These are phyloP conservation scores for Diloba caeruleocephala DNA, from an alignment of 2,888 invertebrate species.

Conservation along the genomic window DNA sequence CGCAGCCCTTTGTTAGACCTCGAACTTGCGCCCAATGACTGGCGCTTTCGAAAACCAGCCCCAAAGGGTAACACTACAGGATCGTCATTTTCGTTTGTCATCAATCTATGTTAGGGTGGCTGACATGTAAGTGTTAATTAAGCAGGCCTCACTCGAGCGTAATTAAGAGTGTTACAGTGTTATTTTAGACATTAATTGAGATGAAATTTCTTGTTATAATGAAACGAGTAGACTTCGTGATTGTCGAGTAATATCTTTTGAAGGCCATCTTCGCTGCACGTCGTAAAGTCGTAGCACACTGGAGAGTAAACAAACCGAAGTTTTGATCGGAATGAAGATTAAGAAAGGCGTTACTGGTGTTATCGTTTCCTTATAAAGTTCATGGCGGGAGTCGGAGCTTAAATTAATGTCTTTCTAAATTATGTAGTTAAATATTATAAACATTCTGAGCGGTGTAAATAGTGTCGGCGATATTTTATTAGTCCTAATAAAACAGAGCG, in stretches of 20 bases:
- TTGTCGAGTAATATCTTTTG: conserved; percentile 77
- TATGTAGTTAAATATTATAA: conserved; percentile 48
- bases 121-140: conserved; percentile 89
- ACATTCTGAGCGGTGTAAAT: conserved; percentile 43
- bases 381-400: conserved; percentile 64
- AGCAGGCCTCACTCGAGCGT: conserved; percentile 87
- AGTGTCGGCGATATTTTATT: conserved; percentile 58
- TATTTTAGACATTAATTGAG: conserved; percentile 89
- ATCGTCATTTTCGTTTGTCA: conserved; percentile 89
- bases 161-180: conserved; percentile 89
- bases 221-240: conserved; percentile 69
- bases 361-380: conserved; percentile 78
- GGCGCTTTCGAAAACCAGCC: conserved; percentile 81
- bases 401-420: conserved; percentile 66
- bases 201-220: conserved; percentile 87
- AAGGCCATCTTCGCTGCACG: conserved; percentile 74
- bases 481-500: conserved; percentile 57
- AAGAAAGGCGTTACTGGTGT: conserved; percentile 75
- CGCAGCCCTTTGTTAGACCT: conserved; percentile 77
- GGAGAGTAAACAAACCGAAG: conserved; percentile 79
- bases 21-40: conserved; percentile 81
- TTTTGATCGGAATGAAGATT: conserved; percentile 83
- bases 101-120: conserved; percentile 88
- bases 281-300: conserved; percentile 73
- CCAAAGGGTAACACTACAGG: conserved; percentile 77